phyloP scores from a whole-genome alignment of 2,113 vertebrate species.

The Tetrao urogallus region DNA sequence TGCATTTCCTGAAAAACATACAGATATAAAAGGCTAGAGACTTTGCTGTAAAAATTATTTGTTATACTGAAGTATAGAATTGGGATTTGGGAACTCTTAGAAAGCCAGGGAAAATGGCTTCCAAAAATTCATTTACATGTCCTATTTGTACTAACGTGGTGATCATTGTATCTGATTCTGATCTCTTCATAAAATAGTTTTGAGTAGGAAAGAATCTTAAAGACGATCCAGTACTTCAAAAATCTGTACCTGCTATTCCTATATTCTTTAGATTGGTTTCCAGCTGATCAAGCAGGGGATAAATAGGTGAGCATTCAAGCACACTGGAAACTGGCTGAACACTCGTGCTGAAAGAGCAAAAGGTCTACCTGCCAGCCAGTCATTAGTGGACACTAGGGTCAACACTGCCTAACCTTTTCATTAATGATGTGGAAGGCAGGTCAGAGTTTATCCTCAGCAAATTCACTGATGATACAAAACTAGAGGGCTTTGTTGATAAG shows the following conservation, averaged over 20 bases:
- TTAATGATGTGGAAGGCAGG: background rate
- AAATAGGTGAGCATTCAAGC: fast-evolving
- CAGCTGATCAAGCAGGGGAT: background rate
- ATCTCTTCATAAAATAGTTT: background rate
- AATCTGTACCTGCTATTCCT: fast-evolving
- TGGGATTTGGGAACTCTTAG: background rate
- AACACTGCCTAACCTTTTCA: background rate
- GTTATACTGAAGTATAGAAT: background rate
- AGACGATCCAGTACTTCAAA: background rate
- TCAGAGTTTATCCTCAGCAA: background rate
- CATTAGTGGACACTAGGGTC: too few relatives aligned
- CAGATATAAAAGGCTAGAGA: background rate
- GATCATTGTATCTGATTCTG: background rate
- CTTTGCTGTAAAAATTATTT: background rate
- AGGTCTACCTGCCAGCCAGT: background rate
- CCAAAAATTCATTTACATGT: background rate
- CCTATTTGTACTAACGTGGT: background rate
- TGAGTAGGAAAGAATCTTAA: background rate
- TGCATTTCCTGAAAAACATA: background rate
- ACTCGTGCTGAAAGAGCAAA: background rate
- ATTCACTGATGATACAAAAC: background rate
- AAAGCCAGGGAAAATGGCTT: background rate
- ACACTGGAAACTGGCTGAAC: background rate
- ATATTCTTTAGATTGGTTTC: background rate
- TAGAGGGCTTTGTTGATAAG: too few relatives aligned